Percentiles rank a stretch among this genome's conserved stretches.
phyloP scores from a whole-genome alignment of 2,888 invertebrate genomes.

The Raillietiella orientalis region DNA sequence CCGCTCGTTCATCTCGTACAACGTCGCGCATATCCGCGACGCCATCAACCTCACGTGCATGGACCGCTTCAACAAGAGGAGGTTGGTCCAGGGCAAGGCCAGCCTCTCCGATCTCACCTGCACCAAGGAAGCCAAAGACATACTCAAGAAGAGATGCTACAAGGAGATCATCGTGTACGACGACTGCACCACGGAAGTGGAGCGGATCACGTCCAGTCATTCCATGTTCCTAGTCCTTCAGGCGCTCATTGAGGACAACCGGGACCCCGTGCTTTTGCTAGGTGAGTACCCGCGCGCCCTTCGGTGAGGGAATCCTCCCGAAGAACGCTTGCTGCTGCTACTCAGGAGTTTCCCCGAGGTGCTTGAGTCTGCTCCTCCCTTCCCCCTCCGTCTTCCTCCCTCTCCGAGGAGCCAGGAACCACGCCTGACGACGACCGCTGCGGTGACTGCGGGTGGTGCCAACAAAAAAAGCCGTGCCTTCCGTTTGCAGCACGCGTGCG shows the following conservation, averaged over 20 bases:
- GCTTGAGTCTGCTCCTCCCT: conserved; percentile 2
- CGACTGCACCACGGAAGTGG: conserved; percentile 26
- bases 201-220: conserved; percentile 19
- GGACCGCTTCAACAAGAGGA: conserved; percentile 28
- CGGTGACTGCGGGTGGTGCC: too few relatives aligned
- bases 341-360: too few relatives aligned
- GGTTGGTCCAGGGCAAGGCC: conserved; percentile 29
- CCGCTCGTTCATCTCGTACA: conserved; percentile 31
- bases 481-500: too few relatives aligned
- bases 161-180: conserved; percentile 33
- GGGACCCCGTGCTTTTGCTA: conserved; percentile 26
- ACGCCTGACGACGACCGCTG: too few relatives aligned
- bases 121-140: conserved; percentile 25
- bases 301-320: background rate
- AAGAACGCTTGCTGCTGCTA: too few relatives aligned
- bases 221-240: conserved; percentile 27
- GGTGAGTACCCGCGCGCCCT: conserved; percentile 29
- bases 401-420: too few relatives aligned
- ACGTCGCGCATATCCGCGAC: conserved; percentile 28
- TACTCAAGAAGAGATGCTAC: conserved; percentile 19
- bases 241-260: conserved; percentile 28
- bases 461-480: too few relatives aligned
- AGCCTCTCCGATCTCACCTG: conserved; percentile 27
- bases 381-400: background rate
- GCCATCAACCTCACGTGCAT: conserved; percentile 35